A percentile compares a stretch with the other conserved stretches of the same genome.
Evolutionary conservation across 1,140 invertebrate species (phyloP).

Genomic region (Parasteatoda tepidariorum): DNA sequence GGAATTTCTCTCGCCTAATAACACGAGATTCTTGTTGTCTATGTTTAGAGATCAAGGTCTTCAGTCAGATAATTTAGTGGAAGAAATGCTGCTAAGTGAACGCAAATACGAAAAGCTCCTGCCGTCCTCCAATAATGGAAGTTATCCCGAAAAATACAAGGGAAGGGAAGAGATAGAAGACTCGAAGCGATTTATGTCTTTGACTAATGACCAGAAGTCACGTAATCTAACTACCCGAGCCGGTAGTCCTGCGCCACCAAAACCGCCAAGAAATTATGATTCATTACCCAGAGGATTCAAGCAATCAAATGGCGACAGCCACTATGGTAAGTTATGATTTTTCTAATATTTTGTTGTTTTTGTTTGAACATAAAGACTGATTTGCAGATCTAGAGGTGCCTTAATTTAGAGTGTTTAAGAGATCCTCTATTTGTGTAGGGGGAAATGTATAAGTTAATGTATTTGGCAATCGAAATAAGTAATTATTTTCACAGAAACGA

Average conservation of each 20-base stretch:
- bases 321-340: constrained; percentile 21
- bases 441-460: no score
- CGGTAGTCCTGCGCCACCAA: constrained; percentile 27
- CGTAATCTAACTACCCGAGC: not conserved
- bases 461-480: no score
- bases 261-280: constrained; percentile 50
- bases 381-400: not conserved
- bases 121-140: not conserved
- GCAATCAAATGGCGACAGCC: not conserved
- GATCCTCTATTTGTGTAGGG: no score
- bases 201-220: constrained; percentile 18
- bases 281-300: constrained; percentile 50
- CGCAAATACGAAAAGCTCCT: not conserved
- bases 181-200: constrained; percentile 34
- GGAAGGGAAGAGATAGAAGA: constrained; percentile 5
- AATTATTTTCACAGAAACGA: no score
- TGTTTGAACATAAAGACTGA: not conserved
- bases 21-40: not conserved
- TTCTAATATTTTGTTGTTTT: not conserved
- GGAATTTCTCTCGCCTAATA: not conserved
- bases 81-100: constrained; percentile 38
- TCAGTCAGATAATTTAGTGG: constrained; percentile 41
- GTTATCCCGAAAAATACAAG: not conserved
- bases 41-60: constrained; percentile 2
- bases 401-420: no score